phyloP scores from a whole-genome alignment of 1,140 invertebrate genomes.

The Olivierus martensii region DNA sequence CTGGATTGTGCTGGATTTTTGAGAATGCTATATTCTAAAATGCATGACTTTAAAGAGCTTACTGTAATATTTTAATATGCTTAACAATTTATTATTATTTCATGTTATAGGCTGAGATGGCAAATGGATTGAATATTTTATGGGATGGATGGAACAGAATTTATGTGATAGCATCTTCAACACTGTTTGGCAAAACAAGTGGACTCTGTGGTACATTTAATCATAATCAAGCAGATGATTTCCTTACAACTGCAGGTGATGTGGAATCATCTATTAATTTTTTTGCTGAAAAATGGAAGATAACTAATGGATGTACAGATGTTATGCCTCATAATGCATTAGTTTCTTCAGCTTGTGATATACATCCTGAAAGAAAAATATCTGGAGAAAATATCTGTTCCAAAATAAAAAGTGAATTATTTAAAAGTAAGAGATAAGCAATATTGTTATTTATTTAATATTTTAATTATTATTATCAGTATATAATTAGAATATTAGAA shows the following conservation, averaged over 20 bases:
- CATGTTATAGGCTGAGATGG: conserved; percentile 51
- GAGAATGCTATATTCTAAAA: no score
- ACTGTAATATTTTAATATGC: no score
- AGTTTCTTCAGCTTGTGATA: conserved; percentile 48
- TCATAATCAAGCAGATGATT: conserved; percentile 73
- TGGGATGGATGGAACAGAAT: conserved; percentile 70
- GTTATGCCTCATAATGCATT: conserved; percentile 24
- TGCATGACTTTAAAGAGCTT: no score
- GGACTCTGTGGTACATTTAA: conserved; percentile 83
- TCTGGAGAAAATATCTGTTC: conserved; percentile 35
- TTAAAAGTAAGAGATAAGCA: conserved; percentile 27
- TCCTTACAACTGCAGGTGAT: conserved; percentile 67
- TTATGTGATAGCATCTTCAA: conserved; percentile 61
- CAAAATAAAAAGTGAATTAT: conserved; percentile 23
- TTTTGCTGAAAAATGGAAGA: conserved; percentile 79
- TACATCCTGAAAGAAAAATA: conserved; percentile 50
- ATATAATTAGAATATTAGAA: no score
- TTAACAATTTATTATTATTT: no score
- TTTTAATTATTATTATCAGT: no score
- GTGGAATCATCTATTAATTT: conserved; percentile 53
- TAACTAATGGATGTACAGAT: conserved; percentile 50
- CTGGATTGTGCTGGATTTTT: no score
- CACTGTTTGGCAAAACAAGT: conserved; percentile 43
- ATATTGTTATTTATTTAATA: no score
- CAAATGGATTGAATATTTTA: conserved; percentile 60